Conservation (phyloP, 2,888 invertebrate genomes). For the Lepidochrysops patricia region DNA sequence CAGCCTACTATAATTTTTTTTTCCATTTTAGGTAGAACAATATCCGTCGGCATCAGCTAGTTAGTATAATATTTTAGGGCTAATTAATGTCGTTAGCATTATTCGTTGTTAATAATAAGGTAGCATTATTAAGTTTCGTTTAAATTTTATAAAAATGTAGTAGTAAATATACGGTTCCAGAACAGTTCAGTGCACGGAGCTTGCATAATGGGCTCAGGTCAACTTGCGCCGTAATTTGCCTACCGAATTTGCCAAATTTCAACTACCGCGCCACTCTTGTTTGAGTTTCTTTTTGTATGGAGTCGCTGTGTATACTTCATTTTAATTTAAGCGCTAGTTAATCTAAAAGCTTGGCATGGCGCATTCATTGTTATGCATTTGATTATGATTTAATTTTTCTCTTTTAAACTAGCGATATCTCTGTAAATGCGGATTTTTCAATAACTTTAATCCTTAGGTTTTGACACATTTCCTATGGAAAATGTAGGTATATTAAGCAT, state of each 20-base stretch:
- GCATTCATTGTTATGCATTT: neutral
- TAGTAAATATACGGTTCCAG: neutral
- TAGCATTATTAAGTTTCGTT: neutral
- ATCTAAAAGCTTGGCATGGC: constrained; percentile 6
- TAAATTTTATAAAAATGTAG: neutral
- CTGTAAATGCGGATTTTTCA: no score
- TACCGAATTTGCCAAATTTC: constrained; percentile 21
- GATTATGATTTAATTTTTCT: neutral
- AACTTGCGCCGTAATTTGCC: constrained; percentile 20
- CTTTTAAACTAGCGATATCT: neutral
- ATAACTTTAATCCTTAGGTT: no score
- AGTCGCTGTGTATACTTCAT: constrained; percentile 18
- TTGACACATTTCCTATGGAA: no score
- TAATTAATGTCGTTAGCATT: neutral
- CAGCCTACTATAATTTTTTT: no score
- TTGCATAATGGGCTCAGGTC: constrained; percentile 19
- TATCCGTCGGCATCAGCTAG: no score
- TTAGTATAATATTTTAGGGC: neutral
- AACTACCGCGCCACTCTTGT: constrained; percentile 17
- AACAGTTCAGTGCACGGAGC: constrained; percentile 1
- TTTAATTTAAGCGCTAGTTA: constrained; percentile 18
- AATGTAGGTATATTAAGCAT: no score
- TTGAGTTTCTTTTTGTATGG: constrained; percentile 19
- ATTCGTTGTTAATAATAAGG: no score
- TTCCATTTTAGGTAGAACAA: no score